A percentile compares a stretch with the other conserved stretches of the same genome.
These are phyloP conservation scores for Pollenia angustigena DNA, from an alignment of 2,888 invertebrate genomes.

Conservation along the genomic window DNA sequence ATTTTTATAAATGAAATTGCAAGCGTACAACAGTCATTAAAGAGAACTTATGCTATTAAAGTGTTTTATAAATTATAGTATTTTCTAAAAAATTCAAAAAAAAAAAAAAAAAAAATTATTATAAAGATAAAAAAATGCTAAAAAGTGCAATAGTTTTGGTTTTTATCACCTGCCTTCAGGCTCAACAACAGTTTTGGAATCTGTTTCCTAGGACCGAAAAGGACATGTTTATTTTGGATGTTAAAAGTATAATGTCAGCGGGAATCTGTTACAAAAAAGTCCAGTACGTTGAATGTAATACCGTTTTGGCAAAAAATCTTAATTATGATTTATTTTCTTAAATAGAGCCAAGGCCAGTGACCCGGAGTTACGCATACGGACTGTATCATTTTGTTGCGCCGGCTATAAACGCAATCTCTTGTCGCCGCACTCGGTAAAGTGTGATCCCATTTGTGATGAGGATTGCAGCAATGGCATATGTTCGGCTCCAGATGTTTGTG, in stretches of 20 bases:
- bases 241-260: conserved; percentile 76
- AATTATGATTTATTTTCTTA: conserved; percentile 11
- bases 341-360: conserved; percentile 76
- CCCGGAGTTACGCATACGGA: conserved; percentile 84
- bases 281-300: conserved; percentile 77
- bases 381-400: conserved; percentile 88
- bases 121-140: conserved; percentile 13
- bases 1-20: conserved; percentile 27
- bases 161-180: background rate
- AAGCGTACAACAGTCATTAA: conserved; percentile 45
- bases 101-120: background rate
- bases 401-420: conserved; percentile 87
- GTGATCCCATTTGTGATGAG: conserved; percentile 84
- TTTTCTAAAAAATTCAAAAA: background rate
- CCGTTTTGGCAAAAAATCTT: background rate
- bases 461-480: conserved; percentile 85
- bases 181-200: conserved; percentile 78
- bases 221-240: conserved; percentile 78
- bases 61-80: background rate
- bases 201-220: conserved; percentile 68
- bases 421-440: conserved; percentile 84
- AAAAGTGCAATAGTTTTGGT: conserved; percentile 6
- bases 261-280: conserved; percentile 82
- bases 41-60: conserved; percentile 34
- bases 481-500: conserved; percentile 82